Conservation (phyloP, 2,888 invertebrate genomes). For the Cosmia trapezina region DNA sequence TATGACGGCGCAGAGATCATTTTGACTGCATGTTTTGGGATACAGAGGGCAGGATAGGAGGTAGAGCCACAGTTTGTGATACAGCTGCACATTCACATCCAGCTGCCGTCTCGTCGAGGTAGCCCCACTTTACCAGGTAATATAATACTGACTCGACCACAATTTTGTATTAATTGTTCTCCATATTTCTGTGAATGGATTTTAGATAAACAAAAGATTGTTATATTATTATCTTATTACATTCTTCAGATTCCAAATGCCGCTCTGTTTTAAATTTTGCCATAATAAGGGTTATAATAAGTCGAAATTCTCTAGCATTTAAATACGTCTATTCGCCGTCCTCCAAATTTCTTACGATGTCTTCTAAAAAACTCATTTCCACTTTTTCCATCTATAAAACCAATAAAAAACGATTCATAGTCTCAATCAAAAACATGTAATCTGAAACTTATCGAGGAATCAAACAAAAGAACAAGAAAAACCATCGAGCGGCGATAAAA, state of each 20-base stretch:
- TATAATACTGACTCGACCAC: not conserved
- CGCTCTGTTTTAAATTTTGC: too few relatives aligned
- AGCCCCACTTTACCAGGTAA: not conserved
- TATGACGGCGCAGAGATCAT: not conserved
- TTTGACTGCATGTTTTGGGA: not conserved
- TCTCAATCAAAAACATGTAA: slow-evolving; percentile 32
- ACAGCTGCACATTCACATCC: not conserved
- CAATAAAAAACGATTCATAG: slow-evolving; percentile 9
- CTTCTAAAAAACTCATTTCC: not conserved
- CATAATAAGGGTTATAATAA: not conserved
- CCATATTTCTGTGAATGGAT: not conserved
- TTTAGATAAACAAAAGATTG: not conserved
- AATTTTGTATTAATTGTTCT: not conserved
- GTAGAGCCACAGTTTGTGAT: not conserved
- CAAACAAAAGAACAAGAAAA: slow-evolving; percentile 47
- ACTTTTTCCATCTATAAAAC: not conserved
- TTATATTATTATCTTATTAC: not conserved
- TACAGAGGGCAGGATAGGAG: not conserved
- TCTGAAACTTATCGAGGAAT: slow-evolving; percentile 35
- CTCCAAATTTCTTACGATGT: not conserved
- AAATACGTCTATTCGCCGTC: not conserved
- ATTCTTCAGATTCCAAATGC: not conserved
- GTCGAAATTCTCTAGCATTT: not conserved
- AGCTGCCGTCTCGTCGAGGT: not conserved
- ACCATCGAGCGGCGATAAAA: slow-evolving; percentile 61